phyloP scores from a whole-genome alignment of 2,888 invertebrate genomes.

The Odontomyia ornata region DNA sequence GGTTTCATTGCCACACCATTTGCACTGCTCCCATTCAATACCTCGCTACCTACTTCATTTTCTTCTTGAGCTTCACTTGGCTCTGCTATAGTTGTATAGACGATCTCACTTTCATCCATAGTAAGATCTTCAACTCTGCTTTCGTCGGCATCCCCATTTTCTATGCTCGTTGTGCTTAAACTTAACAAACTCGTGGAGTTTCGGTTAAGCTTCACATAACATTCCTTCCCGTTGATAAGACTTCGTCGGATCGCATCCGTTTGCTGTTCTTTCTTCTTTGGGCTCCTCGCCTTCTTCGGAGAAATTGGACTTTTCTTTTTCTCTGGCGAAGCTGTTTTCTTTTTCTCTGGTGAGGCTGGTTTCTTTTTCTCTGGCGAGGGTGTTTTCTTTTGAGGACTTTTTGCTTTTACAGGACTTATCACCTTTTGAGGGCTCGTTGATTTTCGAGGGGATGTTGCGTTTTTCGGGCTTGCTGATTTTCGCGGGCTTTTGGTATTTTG shows the following conservation, averaged over 20 bases:
- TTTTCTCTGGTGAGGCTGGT: too few relatives aligned
- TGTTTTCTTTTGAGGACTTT: background rate
- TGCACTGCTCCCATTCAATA: background rate
- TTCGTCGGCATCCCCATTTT: background rate
- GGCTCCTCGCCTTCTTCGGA: background rate
- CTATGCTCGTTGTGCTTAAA: background rate
- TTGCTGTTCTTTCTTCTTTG: background rate
- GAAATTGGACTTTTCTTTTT: too few relatives aligned
- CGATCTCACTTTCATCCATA: too few relatives aligned
- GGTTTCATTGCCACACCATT: background rate
- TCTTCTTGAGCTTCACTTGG: background rate
- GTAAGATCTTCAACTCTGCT: background rate
- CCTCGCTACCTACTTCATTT: background rate
- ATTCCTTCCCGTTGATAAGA: background rate
- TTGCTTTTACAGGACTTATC: background rate
- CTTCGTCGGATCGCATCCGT: background rate
- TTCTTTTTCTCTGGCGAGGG: too few relatives aligned
- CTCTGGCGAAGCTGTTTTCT: too few relatives aligned
- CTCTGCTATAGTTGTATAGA: background rate
- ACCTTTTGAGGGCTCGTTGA: too few relatives aligned
- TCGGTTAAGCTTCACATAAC: slow-evolving; percentile 25
- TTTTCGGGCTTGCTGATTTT: background rate
- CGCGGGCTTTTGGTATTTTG: background rate
- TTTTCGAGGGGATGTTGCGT: too few relatives aligned
- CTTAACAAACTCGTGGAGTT: background rate